Conservation (phyloP, 2,888 invertebrate genomes). For the Cataglyphis altisquamis region DNA sequence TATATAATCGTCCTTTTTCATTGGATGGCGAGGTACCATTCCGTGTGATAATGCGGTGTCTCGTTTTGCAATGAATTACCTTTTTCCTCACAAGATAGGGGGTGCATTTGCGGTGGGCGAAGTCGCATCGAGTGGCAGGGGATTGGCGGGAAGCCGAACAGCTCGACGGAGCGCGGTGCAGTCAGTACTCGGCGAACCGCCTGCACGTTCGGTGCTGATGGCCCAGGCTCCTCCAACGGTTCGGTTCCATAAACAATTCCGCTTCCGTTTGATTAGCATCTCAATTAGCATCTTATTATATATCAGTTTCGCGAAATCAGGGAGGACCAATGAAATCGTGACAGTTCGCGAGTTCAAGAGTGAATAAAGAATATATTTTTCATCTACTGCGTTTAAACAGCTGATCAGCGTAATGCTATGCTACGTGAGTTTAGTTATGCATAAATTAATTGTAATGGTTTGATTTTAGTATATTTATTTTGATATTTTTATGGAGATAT, state of each 20-base stretch:
- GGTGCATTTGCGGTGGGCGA: conserved; percentile 61
- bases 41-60: conserved; percentile 49
- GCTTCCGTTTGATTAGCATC: not conserved
- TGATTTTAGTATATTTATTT: conserved; percentile 6
- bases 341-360: conserved; percentile 1
- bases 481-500: not conserved
- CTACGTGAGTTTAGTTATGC: conserved; percentile 73
- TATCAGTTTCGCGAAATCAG: not conserved
- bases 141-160: conserved; percentile 79
- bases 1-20: conserved; percentile 31
- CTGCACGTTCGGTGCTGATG: conserved; percentile 75
- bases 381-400: not conserved
- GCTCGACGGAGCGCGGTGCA: conserved; percentile 75
- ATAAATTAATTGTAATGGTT: not conserved
- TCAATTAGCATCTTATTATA: conserved; percentile 6
- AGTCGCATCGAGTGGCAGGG: conserved; percentile 70
- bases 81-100: conserved; percentile 44
- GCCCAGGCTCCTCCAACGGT: conserved; percentile 6
- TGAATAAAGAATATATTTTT: conserved; percentile 2
- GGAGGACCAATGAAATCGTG: not conserved
- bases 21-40: conserved; percentile 36
- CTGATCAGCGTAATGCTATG: conserved; percentile 70
- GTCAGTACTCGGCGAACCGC: conserved; percentile 81
- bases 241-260: conserved; percentile 42
- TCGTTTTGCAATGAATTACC: conserved; percentile 56